These are phyloP conservation scores for Gandaritis pyraliata DNA, from an alignment of 2,888 invertebrate species.

Conservation along the genomic window DNA sequence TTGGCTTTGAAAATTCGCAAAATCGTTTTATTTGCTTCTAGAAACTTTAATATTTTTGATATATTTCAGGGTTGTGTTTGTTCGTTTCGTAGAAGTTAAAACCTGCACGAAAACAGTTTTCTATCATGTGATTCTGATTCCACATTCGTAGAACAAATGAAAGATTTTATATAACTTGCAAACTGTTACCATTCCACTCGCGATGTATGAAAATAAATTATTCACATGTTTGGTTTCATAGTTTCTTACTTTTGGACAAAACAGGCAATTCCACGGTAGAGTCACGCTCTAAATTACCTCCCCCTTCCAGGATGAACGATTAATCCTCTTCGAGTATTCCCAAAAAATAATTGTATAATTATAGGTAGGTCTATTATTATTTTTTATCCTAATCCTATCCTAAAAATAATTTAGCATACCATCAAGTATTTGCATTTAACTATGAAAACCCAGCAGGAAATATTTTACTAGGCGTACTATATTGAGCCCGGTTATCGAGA, in stretches of 20 bases:
- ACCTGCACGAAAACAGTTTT: neutral
- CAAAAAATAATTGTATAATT: too few species aligned
- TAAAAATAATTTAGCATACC: too few species aligned
- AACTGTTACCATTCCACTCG: neutral
- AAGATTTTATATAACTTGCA: slow-evolving; percentile 1
- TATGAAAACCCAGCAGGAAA: too few species aligned
- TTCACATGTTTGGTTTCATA: neutral
- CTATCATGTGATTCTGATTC: neutral
- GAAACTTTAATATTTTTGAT: neutral
- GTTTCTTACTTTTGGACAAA: neutral
- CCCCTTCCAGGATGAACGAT: too few species aligned
- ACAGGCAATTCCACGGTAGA: too few species aligned
- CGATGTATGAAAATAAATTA: neutral
- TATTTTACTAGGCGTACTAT: too few species aligned
- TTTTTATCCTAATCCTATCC: too few species aligned
- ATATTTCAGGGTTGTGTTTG: neutral
- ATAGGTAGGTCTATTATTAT: too few species aligned
- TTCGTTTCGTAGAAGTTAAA: neutral
- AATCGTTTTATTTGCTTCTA: neutral
- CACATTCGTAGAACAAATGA: neutral
- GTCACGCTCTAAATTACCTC: too few species aligned
- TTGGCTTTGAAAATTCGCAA: neutral
- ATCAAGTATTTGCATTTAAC: too few species aligned
- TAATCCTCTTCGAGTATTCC: too few species aligned
- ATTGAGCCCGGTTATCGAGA: too few species aligned